Conservation (phyloP, 2,113 vertebrate species). For the Ammodramus savannarum region DNA sequence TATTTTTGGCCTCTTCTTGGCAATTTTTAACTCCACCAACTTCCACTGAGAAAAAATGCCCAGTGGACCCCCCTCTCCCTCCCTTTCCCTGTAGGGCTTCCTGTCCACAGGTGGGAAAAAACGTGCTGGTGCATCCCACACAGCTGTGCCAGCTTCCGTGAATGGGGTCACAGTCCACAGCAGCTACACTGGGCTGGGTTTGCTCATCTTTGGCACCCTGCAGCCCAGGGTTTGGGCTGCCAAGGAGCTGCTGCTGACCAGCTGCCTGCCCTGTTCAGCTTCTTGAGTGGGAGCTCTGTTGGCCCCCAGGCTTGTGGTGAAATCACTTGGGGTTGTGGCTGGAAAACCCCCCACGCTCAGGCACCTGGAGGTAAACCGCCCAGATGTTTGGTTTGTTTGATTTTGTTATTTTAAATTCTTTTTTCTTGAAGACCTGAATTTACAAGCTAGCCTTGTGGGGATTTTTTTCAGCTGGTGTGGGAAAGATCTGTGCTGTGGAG, state of each 20-base stretch:
- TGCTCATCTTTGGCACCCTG: not conserved
- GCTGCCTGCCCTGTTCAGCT: not conserved
- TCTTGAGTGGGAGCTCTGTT: not conserved
- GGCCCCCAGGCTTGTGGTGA: not conserved
- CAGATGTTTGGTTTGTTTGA: not conserved
- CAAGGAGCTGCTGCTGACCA: not conserved
- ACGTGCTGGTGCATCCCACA: rapidly evolving
- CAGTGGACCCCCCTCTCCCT: rapidly evolving
- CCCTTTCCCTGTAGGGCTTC: not conserved
- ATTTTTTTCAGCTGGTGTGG: not conserved
- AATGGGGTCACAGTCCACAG: not conserved
- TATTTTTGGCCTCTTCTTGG: not conserved
- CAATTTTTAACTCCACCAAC: not conserved
- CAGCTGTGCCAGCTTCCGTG: rapidly evolving
- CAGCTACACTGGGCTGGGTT: rapidly evolving
- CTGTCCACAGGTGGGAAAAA: not conserved
- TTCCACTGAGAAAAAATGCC: not conserved
- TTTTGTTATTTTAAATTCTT: not conserved
- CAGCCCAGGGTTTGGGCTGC: not conserved
- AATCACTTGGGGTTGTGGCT: not conserved
- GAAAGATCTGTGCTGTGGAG: not conserved
- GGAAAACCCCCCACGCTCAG: not conserved
- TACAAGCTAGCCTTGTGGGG: not conserved
- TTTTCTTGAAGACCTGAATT: not conserved
- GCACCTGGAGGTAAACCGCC: not conserved